A percentile compares a stretch with the other conserved stretches of the same genome.
Evolutionary conservation across 2,797 vertebrate genomes (phyloP).

Genomic region (Pterois miles): DNA sequence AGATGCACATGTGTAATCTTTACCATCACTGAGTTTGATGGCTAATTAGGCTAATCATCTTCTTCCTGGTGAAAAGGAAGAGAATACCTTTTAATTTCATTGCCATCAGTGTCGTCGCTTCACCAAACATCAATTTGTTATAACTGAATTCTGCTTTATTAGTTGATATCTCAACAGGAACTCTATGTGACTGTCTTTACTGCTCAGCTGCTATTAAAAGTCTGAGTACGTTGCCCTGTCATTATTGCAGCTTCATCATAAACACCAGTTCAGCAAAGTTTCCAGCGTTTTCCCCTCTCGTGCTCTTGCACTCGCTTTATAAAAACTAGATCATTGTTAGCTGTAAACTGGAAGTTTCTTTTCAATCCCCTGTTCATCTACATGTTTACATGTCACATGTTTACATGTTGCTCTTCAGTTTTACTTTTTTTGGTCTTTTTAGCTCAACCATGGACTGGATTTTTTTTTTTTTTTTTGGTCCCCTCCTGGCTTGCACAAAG

Average conservation of each 20-base stretch:
- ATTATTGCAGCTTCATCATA: slow-evolving; percentile 39
- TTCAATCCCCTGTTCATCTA: background rate
- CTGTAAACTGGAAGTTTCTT: background rate
- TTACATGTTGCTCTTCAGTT: background rate
- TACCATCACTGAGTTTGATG: background rate
- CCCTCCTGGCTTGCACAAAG: background rate
- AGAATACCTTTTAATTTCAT: background rate
- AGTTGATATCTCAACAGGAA: background rate
- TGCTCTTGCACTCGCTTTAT: background rate
- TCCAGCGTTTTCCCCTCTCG: background rate
- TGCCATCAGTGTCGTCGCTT: background rate
- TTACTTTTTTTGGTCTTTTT: background rate
- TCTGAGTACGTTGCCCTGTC: background rate
- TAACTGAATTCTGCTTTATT: background rate
- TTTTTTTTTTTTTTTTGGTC: background rate
- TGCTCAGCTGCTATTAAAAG: slow-evolving; percentile 4
- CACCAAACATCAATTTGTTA: background rate
- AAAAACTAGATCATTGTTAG: no score
- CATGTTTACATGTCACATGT: background rate
- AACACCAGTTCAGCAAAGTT: slow-evolving; percentile 33
- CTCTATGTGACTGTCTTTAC: background rate
- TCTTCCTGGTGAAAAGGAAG: background rate
- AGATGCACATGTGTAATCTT: background rate
- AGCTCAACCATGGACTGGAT: background rate
- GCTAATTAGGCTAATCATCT: background rate